Percentiles rank a stretch among this genome's conserved stretches.
These are phyloP conservation scores for Podarcis siculus DNA, from an alignment of 2,797 vertebrate genomes.

Conservation along the genomic window DNA sequence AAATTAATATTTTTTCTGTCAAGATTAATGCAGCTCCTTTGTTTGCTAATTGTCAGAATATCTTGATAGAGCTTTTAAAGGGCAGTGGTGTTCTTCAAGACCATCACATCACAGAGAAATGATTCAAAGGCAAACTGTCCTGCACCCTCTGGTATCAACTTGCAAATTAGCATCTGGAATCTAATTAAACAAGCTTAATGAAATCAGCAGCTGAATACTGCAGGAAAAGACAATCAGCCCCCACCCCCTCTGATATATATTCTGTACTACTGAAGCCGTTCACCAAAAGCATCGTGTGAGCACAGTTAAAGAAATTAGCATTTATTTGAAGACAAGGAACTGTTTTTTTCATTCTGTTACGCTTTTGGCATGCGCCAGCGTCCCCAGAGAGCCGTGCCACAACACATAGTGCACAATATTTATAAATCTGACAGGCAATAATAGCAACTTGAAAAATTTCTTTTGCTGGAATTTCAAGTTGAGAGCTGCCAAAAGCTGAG, in stretches of 20 bases:
- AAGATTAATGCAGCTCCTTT: slow-evolving; percentile 88
- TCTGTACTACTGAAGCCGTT: slow-evolving; percentile 90
- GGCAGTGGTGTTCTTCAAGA: slow-evolving; percentile 83
- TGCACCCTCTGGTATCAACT: slow-evolving; percentile 94
- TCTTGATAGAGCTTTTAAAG: slow-evolving; percentile 82
- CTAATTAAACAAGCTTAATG: slow-evolving; percentile 98
- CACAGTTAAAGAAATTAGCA: slow-evolving; percentile 94
- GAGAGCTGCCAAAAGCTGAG: slow-evolving; percentile 84
- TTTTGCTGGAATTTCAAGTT: slow-evolving; percentile 84
- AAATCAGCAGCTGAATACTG: slow-evolving; percentile 89
- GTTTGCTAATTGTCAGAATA: slow-evolving; percentile 95
- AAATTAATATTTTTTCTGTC: slow-evolving; percentile 86
- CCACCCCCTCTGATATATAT: slow-evolving; percentile 83
- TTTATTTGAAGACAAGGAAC: slow-evolving; percentile 93
- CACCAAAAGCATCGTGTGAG: slow-evolving; percentile 90
- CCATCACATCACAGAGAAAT: slow-evolving; percentile 92
- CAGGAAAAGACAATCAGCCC: slow-evolving; percentile 88
- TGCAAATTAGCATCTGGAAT: slow-evolving; percentile 98
- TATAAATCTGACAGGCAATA: slow-evolving; percentile 91
- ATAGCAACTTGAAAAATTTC: slow-evolving; percentile 89
- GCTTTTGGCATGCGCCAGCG: slow-evolving; percentile 89
- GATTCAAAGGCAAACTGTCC: slow-evolving; percentile 94
- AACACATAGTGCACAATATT: slow-evolving; percentile 84
- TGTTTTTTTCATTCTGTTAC: slow-evolving; percentile 92
- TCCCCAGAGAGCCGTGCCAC: slow-evolving; percentile 84